Percentiles rank a stretch among this genome's conserved stretches.
phyloP scores from a whole-genome alignment of 1,140 invertebrate species.

The Manduca sexta region DNA sequence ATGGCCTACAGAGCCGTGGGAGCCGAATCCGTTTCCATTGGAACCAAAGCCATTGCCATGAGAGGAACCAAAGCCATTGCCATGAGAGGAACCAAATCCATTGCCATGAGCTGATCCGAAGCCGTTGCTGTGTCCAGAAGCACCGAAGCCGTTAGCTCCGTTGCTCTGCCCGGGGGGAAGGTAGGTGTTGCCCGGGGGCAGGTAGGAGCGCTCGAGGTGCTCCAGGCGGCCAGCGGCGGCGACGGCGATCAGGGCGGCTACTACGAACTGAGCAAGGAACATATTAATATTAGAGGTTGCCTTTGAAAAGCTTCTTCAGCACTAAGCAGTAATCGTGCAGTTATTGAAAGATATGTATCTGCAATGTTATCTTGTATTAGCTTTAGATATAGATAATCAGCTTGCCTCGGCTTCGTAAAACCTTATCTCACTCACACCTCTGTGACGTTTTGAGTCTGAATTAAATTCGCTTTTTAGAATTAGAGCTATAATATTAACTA shows the following conservation, averaged over 20 bases:
- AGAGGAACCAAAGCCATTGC: constrained; percentile 18
- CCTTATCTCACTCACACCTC: too few relatives aligned
- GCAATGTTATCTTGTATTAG: too few relatives aligned
- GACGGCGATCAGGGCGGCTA: constrained; percentile 45
- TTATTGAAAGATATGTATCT: not conserved
- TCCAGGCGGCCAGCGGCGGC: constrained; percentile 49
- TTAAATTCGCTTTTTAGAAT: too few relatives aligned
- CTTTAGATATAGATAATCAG: too few relatives aligned
- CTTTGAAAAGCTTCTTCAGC: not conserved
- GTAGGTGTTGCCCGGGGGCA: constrained; percentile 54
- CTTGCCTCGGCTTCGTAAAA: too few relatives aligned
- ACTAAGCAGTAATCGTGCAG: not conserved
- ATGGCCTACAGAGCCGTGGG: constrained; percentile 13
- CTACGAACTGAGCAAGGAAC: constrained; percentile 36
- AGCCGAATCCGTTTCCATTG: not conserved
- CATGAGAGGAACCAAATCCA: constrained; percentile 7
- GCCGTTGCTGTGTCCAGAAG: constrained; percentile 3
- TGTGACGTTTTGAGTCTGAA: too few relatives aligned
- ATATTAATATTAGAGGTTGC: not conserved
- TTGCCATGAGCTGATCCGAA: constrained; percentile 8
- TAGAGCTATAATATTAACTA: too few relatives aligned
- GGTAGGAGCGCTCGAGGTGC: constrained; percentile 52
- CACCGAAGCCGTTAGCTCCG: constrained; percentile 7
- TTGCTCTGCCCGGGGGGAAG: constrained; percentile 38
- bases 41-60: constrained; percentile 8